These are phyloP conservation scores for Sisyra nigra DNA, from an alignment of 2,888 invertebrate genomes.

Conservation along the genomic window DNA sequence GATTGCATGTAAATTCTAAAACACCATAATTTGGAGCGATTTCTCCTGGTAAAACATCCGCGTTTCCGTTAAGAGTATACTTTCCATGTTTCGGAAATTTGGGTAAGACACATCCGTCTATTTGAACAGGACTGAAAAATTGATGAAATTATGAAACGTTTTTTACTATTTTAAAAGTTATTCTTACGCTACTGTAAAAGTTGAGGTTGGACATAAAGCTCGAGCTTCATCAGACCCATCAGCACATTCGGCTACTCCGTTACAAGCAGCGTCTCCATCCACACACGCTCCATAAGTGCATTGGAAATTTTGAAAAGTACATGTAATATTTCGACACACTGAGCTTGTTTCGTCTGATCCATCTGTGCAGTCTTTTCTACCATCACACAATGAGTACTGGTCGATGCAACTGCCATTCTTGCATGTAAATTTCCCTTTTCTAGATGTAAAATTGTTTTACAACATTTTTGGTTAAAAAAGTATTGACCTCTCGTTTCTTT, in stretches of 20 bases:
- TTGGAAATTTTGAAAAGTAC: background rate
- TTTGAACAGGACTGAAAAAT: background rate
- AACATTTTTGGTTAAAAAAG: no score
- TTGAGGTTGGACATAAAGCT: background rate
- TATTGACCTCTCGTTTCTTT: no score
- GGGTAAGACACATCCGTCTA: background rate
- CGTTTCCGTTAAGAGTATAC: background rate
- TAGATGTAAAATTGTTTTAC: no score
- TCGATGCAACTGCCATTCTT: background rate
- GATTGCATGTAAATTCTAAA: background rate
- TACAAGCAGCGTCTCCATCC: slow-evolving; percentile 30
- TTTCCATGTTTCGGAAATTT: background rate
- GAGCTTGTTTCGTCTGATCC: background rate
- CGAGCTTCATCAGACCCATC: slow-evolving; percentile 6
- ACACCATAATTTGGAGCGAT: background rate
- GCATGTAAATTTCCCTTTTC: background rate
- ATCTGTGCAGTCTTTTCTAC: background rate
- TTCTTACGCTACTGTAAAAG: background rate
- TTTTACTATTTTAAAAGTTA: background rate
- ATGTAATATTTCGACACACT: background rate
- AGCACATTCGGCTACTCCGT: slow-evolving; percentile 29
- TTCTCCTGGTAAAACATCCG: background rate
- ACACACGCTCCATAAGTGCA: slow-evolving; percentile 4
- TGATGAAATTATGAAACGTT: background rate
- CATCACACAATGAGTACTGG: background rate